phyloP scores from a whole-genome alignment of 1,140 invertebrate species.

The Solenopsis invicta region DNA sequence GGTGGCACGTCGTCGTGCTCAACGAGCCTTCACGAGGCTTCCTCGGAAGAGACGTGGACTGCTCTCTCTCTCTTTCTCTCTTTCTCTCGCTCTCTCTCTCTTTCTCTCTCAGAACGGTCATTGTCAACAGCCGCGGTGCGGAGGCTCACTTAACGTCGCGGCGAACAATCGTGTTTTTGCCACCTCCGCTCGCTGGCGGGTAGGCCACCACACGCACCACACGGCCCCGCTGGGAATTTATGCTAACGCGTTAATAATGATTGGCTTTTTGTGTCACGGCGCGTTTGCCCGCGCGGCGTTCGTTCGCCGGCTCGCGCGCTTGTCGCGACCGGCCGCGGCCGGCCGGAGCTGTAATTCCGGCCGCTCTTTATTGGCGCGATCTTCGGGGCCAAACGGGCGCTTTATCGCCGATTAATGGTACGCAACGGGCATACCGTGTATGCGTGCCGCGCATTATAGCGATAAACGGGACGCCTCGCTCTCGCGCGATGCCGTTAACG shows the following conservation, averaged over 20 bases:
- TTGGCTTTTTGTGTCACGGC: conserved; percentile 70
- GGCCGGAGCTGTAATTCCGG: conserved; percentile 63
- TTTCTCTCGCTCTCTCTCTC: too few relatives aligned
- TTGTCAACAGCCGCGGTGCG: conserved; percentile 64
- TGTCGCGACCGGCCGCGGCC: background rate
- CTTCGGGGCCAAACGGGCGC: conserved; percentile 43
- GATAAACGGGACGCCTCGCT: conserved; percentile 62
- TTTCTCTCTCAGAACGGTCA: conserved; percentile 53
- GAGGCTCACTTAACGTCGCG: conserved; percentile 58
- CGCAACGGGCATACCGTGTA: conserved; percentile 43
- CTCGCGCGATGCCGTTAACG: conserved; percentile 35
- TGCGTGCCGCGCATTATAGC: conserved; percentile 57
- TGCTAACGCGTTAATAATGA: conserved; percentile 78
- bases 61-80: too few relatives aligned
- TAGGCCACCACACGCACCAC: background rate
- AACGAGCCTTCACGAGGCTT: conserved; percentile 72
- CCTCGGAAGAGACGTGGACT: conserved; percentile 46
- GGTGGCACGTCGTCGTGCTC: conserved; percentile 74
- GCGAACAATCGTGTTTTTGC: conserved; percentile 72
- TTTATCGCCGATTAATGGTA: conserved; percentile 76
- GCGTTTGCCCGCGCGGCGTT: conserved; percentile 25
- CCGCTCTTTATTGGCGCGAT: conserved; percentile 69
- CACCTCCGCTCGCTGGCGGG: conserved; percentile 37
- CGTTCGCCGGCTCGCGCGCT: background rate
- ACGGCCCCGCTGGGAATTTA: conserved; percentile 63